These are phyloP conservation scores for Allacma fusca DNA, from an alignment of 2,888 invertebrate species.

Conservation along the genomic window DNA sequence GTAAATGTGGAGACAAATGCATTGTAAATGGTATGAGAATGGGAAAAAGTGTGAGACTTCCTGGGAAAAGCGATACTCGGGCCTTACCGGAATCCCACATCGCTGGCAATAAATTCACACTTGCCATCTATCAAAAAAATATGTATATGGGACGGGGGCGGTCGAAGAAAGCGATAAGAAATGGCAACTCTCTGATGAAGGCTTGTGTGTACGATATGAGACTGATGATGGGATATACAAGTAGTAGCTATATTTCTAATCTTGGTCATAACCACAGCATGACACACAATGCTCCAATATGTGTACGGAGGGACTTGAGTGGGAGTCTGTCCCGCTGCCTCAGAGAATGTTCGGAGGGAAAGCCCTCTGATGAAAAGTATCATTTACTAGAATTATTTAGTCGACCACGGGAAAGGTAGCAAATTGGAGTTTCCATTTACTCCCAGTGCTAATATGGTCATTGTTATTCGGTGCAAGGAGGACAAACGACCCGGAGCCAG, in stretches of 20 bases:
- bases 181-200: not conserved
- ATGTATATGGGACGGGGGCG: not conserved
- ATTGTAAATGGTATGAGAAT: too few relatives aligned
- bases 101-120: slow-evolving; percentile 7
- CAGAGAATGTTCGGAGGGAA: not conserved
- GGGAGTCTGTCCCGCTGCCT: too few relatives aligned
- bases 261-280: too few relatives aligned
- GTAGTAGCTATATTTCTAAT: too few relatives aligned
- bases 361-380: slow-evolving; percentile 20
- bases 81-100: not conserved
- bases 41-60: too few relatives aligned
- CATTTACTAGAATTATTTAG: slow-evolving; percentile 34
- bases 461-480: slow-evolving; percentile 50
- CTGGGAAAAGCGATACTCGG: not conserved
- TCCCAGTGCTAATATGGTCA: slow-evolving; percentile 46
- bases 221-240: too few relatives aligned
- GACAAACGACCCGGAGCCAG: slow-evolving; percentile 41
- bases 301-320: too few relatives aligned
- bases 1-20: too few relatives aligned
- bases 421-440: slow-evolving; percentile 50
- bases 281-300: too few relatives aligned
- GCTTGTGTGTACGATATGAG: too few relatives aligned
- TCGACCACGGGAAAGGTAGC: slow-evolving; percentile 38
- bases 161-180: slow-evolving; percentile 17
- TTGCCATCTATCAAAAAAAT: not conserved